phyloP scores from a whole-genome alignment of 2,888 invertebrate genomes.

The Trileptium ribeirensis region DNA sequence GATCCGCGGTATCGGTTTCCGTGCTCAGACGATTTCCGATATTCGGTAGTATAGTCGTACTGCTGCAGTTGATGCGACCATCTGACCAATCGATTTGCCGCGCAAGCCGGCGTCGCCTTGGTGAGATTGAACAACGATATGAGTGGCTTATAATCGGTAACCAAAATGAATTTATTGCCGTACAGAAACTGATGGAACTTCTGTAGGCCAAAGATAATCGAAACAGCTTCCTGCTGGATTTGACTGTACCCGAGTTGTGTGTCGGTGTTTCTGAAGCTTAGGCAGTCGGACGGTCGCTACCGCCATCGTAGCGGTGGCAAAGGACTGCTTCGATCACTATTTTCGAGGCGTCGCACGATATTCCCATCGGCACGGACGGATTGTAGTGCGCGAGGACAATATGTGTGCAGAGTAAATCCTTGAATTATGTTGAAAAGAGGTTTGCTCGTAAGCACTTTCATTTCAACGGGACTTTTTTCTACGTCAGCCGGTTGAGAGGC shows the following conservation, averaged over 20 bases:
- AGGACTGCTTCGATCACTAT: conserved; percentile 15
- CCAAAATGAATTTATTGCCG: conserved; percentile 31
- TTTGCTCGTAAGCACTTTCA: background rate
- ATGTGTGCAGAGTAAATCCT: background rate
- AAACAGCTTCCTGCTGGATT: conserved; percentile 38
- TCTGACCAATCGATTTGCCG: conserved; percentile 23
- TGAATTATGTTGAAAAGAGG: no score
- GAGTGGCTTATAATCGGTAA: conserved; percentile 36
- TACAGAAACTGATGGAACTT: conserved; percentile 39
- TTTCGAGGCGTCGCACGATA: conserved; percentile 14
- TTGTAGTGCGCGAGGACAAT: background rate
- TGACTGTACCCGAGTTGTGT: conserved; percentile 37
- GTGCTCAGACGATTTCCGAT: conserved; percentile 20
- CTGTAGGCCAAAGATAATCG: conserved; percentile 36
- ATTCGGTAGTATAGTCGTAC: conserved; percentile 5
- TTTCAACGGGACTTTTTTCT: background rate
- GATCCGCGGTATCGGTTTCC: conserved; percentile 22
- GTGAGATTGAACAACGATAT: conserved; percentile 28
- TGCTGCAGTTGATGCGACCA: conserved; percentile 26
- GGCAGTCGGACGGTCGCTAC: conserved; percentile 32
- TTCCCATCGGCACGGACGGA: background rate
- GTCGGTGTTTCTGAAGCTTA: conserved; percentile 35
- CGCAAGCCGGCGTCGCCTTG: conserved; percentile 17
- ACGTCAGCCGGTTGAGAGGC: background rate
- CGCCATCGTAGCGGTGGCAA: conserved; percentile 31